Base-by-base conservation (phyloP, 2,888 invertebrate species). In the Cephus pulcher region DNA sequence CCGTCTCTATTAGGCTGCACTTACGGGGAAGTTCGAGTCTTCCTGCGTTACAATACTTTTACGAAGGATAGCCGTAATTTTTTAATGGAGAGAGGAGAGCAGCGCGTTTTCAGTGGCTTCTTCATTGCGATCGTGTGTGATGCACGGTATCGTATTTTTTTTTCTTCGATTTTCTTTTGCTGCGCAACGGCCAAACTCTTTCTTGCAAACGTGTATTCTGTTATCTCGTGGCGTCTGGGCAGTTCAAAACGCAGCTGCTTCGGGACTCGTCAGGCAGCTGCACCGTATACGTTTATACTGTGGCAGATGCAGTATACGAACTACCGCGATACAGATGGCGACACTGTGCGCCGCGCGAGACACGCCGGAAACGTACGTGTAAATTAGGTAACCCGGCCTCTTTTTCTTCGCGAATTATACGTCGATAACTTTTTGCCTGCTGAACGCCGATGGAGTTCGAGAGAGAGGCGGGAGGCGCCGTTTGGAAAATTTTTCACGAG, bases 281-380 rank as follows among this genome's bases (percentile, higher is more conserved):
- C 83, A 80, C 87, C 83, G 79, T 78, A 82, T 78, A 82, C 82
- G 81, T 78, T 76, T 32, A 23, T 23, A 9, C 80, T 79, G 82
- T 80, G 82, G 86, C 90, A 89, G 89, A 89, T 89, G 89, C 87
- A 83, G 83, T 81, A 23, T 81, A 23, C 71, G 71, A 71, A 23
- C 32, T 30, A 11, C 2, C 12, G 33, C 33, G 71, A 32, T 32
- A 23, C 71, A 71, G 71, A 71, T 71, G 71, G n/a, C 34, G 33
- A 15, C 71, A 34, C 71, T 56, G 56, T 9, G 23, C 56, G 15
- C 40, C 56, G 15, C 40, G 9, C 56, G 56, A 23, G 56, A 56
- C 23, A 23, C 23, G 56, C 56, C 56, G 56, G 23, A 23, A 23
- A 23, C 23, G 56, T 23, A 56, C 56, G 56, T 23, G 56, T 15